Conservation (phyloP, 1,140 invertebrate genomes). For the Pseudoatta argentina region DNA sequence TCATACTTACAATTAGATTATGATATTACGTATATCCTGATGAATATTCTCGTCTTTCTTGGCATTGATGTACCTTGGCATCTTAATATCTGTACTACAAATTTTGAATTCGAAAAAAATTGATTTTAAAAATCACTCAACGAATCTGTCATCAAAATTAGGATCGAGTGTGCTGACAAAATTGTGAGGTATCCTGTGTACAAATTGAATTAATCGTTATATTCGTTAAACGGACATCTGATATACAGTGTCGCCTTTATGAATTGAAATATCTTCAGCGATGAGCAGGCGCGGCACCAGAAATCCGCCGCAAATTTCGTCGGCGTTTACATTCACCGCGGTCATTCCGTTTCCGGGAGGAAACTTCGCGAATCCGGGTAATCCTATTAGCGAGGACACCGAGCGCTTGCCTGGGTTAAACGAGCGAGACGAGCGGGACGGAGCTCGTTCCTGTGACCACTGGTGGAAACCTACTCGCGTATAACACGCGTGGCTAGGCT, state of each 20-base stretch:
- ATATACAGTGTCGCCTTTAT: constrained; percentile 1
- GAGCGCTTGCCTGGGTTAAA: constrained; percentile 70
- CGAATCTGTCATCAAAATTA: background rate
- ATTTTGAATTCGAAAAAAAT: background rate
- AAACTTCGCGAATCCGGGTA: constrained; percentile 76
- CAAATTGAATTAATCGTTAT: background rate
- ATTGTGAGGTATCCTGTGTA: background rate
- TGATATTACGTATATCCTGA: background rate
- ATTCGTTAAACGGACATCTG: constrained; percentile 10
- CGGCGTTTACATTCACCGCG: constrained; percentile 65
- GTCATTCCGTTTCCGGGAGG: constrained; percentile 64
- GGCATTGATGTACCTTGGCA: background rate
- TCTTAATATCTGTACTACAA: too few species aligned
- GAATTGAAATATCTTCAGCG: constrained; percentile 59
- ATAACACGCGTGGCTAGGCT: constrained; percentile 18
- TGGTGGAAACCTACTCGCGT: constrained; percentile 69
- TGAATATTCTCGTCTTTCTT: background rate
- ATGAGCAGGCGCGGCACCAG: constrained; percentile 23
- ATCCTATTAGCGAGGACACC: constrained; percentile 76
- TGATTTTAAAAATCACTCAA: background rate
- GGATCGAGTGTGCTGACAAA: background rate
- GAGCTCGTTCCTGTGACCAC: constrained; percentile 60
- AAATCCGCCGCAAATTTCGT: constrained; percentile 72
- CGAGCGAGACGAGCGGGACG: constrained; percentile 57
- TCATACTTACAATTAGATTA: background rate